phyloP scores from a whole-genome alignment of 2,888 invertebrate genomes.

The Melieria picta region DNA sequence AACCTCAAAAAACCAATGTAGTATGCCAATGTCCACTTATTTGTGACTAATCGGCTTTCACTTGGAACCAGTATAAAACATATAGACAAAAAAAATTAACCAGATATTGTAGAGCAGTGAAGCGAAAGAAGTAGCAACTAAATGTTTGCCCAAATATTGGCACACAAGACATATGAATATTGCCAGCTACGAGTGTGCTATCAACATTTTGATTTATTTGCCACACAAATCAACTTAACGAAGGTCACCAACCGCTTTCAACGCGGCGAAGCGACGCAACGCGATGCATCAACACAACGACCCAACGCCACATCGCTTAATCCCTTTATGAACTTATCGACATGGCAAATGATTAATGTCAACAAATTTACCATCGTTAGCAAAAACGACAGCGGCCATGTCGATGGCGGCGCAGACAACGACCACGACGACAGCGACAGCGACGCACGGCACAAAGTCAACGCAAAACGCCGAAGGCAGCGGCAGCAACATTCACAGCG shows the following conservation, averaged over 20 bases:
- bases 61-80: no score
- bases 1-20: no score
- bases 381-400: constrained; percentile 19
- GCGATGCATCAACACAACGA: not conserved
- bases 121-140: no score
- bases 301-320: constrained; percentile 32
- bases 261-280: no score
- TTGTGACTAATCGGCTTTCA: no score
- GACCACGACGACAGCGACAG: constrained; percentile 27
- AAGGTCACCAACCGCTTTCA: constrained; percentile 21
- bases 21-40: no score
- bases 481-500: constrained; percentile 22
- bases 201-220: not conserved
- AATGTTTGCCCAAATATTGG: no score
- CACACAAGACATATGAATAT: no score
- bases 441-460: constrained; percentile 2
- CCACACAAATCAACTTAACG: constrained; percentile 36
- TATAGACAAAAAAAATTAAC: no score
- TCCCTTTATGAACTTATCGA: constrained; percentile 44
- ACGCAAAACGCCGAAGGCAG: constrained; percentile 3
- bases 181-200: no score
- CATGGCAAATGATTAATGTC: constrained; percentile 46
- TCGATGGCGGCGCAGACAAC: constrained; percentile 16
- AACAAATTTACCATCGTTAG: constrained; percentile 44
- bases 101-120: no score